Percentiles rank a stretch among this genome's conserved stretches.
Conservation (phyloP, 2,113 vertebrate species). For the Eonycteris spelaea region DNA sequence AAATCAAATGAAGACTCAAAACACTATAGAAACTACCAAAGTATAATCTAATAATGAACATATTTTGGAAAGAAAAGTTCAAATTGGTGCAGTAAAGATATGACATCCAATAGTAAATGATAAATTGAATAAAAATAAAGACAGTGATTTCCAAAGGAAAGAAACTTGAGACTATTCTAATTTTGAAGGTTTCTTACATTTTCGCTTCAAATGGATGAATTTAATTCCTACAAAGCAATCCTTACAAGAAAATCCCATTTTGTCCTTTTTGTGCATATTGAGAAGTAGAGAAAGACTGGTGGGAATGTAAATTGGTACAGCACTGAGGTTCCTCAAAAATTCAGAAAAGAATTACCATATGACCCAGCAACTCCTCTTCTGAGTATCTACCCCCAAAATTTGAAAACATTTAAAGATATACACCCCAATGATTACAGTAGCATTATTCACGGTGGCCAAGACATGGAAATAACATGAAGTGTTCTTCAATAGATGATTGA, state of each 20-base stretch:
- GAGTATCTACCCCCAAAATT: no score
- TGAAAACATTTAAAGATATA: no score
- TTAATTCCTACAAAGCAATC: neutral
- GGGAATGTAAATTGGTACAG: no score
- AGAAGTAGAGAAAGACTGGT: neutral
- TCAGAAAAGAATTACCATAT: no score
- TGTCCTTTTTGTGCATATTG: neutral
- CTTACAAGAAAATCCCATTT: neutral
- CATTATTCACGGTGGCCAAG: no score
- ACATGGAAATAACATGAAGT: no score
- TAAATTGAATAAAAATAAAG: slow-evolving; percentile 9
- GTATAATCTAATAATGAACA: neutral
- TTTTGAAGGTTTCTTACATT: slow-evolving; percentile 36
- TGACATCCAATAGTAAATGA: neutral
- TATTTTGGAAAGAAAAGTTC: slow-evolving; percentile 19
- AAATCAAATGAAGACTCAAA: slow-evolving; percentile 45
- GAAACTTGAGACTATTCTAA: neutral
- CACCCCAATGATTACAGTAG: no score
- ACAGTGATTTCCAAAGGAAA: neutral
- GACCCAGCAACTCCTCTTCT: no score
- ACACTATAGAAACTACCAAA: neutral
- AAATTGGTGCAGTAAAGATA: neutral
- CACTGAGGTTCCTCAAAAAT: no score
- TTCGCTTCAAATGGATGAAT: neutral
- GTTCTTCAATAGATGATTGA: no score